A percentile compares a stretch with the other conserved stretches of the same genome.
These are phyloP conservation scores for Pipistrellus kuhlii DNA, from an alignment of 2,797 vertebrate species.

Conservation along the genomic window DNA sequence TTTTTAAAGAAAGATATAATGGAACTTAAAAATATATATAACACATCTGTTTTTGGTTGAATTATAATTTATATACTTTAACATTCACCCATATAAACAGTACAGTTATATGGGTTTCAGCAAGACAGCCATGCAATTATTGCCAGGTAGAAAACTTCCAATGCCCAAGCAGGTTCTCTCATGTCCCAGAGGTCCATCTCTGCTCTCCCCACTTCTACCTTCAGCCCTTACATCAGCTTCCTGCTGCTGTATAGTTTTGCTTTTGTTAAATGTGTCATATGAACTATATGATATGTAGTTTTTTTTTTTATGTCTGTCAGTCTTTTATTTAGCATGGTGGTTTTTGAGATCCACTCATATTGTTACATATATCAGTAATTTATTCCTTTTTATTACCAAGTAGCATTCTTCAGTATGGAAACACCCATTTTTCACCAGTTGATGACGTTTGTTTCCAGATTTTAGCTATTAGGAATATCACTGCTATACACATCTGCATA, in stretches of 20 bases:
- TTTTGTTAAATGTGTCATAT: background rate
- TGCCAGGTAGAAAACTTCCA: background rate
- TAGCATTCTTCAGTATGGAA: background rate
- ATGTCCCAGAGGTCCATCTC: background rate
- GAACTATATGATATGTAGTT: background rate
- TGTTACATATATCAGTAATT: background rate
- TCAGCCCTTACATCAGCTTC: background rate
- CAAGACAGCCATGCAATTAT: background rate
- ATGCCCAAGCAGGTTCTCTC: background rate
- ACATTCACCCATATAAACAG: background rate
- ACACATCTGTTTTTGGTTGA: background rate
- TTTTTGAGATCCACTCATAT: constrained; percentile 9
- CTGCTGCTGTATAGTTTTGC: background rate
- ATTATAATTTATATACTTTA: background rate
- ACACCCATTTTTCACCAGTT: background rate
- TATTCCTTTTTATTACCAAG: background rate
- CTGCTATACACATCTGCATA: background rate
- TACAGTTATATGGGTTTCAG: background rate
- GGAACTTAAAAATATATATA: background rate
- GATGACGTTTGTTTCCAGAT: background rate
- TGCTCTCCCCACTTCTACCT: rapidly evolving
- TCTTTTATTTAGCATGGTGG: background rate
- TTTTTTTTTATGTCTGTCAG: background rate
- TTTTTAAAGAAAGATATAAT: constrained; percentile 1
- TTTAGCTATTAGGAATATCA: background rate